A percentile compares a stretch with the other conserved stretches of the same genome.
These are phyloP conservation scores for Leuctra nigra DNA, from an alignment of 2,888 invertebrate species.

Conservation along the genomic window DNA sequence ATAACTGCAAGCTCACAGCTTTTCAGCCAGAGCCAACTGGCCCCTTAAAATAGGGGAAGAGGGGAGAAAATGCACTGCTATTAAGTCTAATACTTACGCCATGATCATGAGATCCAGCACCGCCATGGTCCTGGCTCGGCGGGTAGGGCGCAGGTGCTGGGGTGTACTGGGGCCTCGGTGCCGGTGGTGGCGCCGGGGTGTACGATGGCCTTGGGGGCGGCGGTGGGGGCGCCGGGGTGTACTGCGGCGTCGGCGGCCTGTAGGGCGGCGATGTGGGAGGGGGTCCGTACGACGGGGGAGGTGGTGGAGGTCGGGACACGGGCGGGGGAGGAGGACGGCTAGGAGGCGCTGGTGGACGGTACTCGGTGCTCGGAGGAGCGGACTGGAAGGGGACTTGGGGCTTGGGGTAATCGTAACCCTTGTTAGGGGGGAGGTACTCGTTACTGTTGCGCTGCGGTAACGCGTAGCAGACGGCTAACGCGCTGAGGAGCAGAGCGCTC, in stretches of 20 bases:
- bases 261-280: conserved; percentile 21
- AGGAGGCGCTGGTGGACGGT: conserved; percentile 25
- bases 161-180: conserved; percentile 25
- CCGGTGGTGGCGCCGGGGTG: conserved; percentile 31
- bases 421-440: conserved; percentile 63
- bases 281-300: conserved; percentile 24
- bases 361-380: conserved; percentile 30
- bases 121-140: not conserved
- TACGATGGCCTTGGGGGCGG: conserved; percentile 37
- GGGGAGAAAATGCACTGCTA: too few relatives aligned
- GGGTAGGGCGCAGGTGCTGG: conserved; percentile 14
- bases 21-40: too few relatives aligned
- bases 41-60: too few relatives aligned
- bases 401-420: conserved; percentile 67
- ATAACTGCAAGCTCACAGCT: too few relatives aligned
- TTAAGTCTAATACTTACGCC: not conserved
- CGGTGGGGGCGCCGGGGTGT: conserved; percentile 37
- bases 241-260: conserved; percentile 36
- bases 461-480: conserved; percentile 44
- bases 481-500: too few relatives aligned
- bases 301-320: conserved; percentile 24
- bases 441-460: conserved; percentile 54
- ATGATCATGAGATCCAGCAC: not conserved
- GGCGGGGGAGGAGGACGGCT: conserved; percentile 28
- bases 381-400: conserved; percentile 55